Percentiles rank a stretch among this genome's conserved stretches.
phyloP scores from a whole-genome alignment of 1,140 invertebrate genomes.

The Whitmania pigra region DNA sequence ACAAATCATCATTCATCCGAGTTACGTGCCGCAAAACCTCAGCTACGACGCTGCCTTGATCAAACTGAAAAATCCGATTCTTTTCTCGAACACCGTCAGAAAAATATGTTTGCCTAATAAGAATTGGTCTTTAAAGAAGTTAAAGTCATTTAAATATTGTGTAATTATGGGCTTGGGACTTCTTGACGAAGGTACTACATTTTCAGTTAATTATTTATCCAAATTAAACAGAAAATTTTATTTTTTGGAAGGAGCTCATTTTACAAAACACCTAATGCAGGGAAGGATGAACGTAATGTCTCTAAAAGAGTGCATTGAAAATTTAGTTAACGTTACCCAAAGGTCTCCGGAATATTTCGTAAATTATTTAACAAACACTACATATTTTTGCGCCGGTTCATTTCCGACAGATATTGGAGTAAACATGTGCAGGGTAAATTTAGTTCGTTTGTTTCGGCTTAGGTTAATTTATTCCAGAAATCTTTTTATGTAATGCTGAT shows the following conservation, averaged over 20 bases:
- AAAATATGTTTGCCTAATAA: background rate
- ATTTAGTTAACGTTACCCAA: background rate
- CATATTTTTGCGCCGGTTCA: no score
- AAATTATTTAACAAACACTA: no score
- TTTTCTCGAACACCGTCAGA: background rate
- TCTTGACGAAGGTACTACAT: background rate
- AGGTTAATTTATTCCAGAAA: no score
- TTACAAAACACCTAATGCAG: background rate
- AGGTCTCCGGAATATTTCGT: no score
- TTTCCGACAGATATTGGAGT: no score
- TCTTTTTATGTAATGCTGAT: no score
- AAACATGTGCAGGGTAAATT: no score
- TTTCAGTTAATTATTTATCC: background rate
- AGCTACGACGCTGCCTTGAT: background rate
- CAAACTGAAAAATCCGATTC: background rate
- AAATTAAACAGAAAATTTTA: background rate
- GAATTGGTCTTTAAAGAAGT: background rate
- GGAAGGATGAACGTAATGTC: slow-evolving; percentile 7
- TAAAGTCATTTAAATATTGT: background rate
- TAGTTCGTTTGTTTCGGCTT: no score
- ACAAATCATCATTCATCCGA: background rate
- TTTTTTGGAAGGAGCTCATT: background rate
- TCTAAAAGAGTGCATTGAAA: background rate
- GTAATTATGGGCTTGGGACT: background rate
- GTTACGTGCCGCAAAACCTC: background rate